phyloP scores from a whole-genome alignment of 2,888 invertebrate genomes.

The Leptodirus hochenwartii region DNA sequence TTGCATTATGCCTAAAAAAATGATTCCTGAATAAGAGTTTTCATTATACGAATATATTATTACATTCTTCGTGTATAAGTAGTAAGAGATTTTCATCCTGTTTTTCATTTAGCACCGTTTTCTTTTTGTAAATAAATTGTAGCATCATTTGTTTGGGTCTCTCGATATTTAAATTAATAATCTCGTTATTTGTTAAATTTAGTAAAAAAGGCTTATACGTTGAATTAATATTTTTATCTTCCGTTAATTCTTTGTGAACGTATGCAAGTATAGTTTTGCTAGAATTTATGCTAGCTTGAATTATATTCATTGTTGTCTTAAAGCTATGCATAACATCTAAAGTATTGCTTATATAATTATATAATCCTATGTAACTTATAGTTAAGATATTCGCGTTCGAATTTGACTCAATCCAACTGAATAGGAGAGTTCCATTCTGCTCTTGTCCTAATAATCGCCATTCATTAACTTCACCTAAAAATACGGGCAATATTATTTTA shows the following conservation, averaged over 20 bases:
- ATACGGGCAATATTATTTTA: too few species aligned
- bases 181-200: conserved; percentile 30
- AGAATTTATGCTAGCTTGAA: conserved; percentile 64
- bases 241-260: conserved; percentile 34
- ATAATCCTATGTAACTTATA: conserved; percentile 37
- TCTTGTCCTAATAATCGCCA: conserved; percentile 72
- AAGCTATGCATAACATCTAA: conserved; percentile 44
- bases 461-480: conserved; percentile 45
- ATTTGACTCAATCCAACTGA: conserved; percentile 39
- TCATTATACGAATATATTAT: conserved; percentile 20
- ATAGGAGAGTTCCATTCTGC: conserved; percentile 51
- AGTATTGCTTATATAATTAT: conserved; percentile 38
- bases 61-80: conserved; percentile 63
- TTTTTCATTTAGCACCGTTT: conserved; percentile 22
- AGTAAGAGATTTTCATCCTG: conserved; percentile 47
- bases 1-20: conserved; percentile 24
- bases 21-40: too few species aligned
- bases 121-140: conserved; percentile 54
- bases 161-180: conserved; percentile 31
- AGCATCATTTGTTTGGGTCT: conserved; percentile 56
- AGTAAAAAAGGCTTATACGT: conserved; percentile 45
- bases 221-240: conserved; percentile 7
- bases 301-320: conserved; percentile 41
- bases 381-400: conserved; percentile 12
- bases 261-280: conserved; percentile 47